phyloP scores from a whole-genome alignment of 2,113 vertebrate genomes.

The Zosterops borbonicus region DNA sequence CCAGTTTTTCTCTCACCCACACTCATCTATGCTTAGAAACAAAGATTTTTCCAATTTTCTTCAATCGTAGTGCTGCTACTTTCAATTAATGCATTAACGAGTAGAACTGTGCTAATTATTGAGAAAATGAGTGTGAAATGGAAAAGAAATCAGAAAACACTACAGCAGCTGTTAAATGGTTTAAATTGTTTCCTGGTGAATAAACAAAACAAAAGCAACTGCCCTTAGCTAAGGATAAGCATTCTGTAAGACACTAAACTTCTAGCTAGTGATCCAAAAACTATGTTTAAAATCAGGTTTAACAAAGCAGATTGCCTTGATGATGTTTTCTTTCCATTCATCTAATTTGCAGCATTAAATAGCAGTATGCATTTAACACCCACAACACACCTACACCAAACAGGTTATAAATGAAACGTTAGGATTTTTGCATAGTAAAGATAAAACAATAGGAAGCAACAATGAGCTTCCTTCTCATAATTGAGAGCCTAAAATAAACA shows the following conservation, averaged over 20 bases:
- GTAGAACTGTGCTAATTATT: slow-evolving; percentile 5
- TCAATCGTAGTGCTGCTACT: neutral
- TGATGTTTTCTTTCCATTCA: neutral
- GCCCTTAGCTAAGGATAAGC: neutral
- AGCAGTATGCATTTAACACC: neutral
- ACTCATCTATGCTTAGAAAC: neutral
- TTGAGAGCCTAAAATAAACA: neutral
- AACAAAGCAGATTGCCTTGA: neutral
- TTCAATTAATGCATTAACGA: neutral
- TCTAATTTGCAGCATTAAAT: neutral
- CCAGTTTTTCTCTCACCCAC: neutral
- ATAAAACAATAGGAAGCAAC: neutral
- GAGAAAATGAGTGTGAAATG: neutral
- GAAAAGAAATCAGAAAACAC: neutral
- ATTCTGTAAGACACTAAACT: neutral
- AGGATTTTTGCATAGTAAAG: neutral
- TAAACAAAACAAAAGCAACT: neutral
- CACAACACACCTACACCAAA: neutral
- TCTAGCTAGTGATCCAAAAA: neutral
- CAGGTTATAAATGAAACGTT: neutral
- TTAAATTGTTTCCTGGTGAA: slow-evolving; percentile 8
- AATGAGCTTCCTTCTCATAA: neutral
- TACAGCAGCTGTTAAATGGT: neutral
- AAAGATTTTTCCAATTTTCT: neutral
- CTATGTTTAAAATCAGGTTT: neutral